phyloP scores from a whole-genome alignment of 2,113 vertebrate genomes.

The Lepus europaeus region DNA sequence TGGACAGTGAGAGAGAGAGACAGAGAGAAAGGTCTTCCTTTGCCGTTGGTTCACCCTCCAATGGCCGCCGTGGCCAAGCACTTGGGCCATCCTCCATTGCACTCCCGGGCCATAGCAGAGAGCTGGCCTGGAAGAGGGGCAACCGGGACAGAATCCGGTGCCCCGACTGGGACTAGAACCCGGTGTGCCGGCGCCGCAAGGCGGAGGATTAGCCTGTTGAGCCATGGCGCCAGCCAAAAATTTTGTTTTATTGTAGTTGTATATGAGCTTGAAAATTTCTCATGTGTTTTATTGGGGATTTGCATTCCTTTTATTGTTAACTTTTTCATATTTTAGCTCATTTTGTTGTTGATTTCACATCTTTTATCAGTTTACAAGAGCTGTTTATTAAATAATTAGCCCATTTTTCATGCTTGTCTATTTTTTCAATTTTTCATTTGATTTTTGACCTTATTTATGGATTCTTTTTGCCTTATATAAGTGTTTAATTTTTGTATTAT shows the following conservation, averaged over 20 bases:
- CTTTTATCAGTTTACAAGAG: slow-evolving; percentile 19
- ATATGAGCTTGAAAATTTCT: background rate
- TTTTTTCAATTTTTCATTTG: slow-evolving; percentile 47
- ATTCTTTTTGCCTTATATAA: background rate
- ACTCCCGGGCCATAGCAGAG: too few species aligned
- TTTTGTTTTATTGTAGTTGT: background rate
- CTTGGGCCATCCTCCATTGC: too few species aligned
- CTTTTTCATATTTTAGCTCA: background rate
- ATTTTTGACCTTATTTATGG: slow-evolving; percentile 16
- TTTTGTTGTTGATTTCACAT: background rate
- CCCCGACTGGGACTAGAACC: too few species aligned
- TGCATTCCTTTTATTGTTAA: background rate
- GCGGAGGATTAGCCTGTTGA: too few species aligned
- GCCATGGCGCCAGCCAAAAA: background rate
- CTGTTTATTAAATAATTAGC: background rate
- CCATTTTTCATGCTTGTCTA: background rate
- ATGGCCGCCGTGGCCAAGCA: too few species aligned
- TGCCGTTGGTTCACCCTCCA: too few species aligned
- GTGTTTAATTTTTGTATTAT: slow-evolving; percentile 1
- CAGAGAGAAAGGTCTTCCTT: too few species aligned
- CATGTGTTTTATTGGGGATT: background rate
- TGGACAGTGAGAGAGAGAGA: too few species aligned
- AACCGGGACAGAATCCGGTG: too few species aligned
- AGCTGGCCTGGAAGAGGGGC: too few species aligned
- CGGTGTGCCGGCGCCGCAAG: too few species aligned